Percentiles rank a stretch among this genome's conserved stretches.
Evolutionary conservation across 2,113 vertebrate species (phyloP).

Genomic region (Microcebus murinus): DNA sequence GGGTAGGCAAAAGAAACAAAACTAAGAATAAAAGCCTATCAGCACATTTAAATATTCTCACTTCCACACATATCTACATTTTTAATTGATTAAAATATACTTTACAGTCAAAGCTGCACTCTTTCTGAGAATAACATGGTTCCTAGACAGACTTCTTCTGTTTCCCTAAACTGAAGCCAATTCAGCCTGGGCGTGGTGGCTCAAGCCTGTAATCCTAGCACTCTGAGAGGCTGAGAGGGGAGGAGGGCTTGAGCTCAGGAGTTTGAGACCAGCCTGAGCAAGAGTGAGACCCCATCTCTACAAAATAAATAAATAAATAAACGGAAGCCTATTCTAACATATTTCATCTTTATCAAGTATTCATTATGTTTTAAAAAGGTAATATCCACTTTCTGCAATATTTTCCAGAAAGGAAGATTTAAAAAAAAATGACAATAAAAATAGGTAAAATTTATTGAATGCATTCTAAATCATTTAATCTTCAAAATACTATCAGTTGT

Average conservation of each 20-base stretch:
- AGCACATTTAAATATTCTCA: neutral
- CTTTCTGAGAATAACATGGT: conserved; percentile 22
- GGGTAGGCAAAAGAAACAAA: neutral
- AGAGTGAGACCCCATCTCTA: no score
- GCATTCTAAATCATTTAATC: neutral
- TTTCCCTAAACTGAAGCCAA: neutral
- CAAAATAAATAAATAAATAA: neutral
- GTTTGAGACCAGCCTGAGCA: no score
- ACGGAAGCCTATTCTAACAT: neutral
- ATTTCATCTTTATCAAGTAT: conserved; percentile 11
- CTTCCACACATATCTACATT: neutral
- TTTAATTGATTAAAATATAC: neutral
- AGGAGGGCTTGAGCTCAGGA: no score
- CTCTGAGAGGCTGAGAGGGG: no score
- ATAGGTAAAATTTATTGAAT: neutral
- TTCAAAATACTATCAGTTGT: neutral
- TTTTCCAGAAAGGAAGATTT: conserved; percentile 6
- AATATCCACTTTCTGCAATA: neutral
- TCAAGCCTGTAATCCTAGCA: no score
- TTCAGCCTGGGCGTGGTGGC: neutral
- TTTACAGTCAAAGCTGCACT: neutral
- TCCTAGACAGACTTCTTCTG: neutral
- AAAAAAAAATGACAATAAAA: neutral
- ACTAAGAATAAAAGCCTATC: neutral
- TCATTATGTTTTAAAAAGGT: neutral